phyloP scores from a whole-genome alignment of 2,113 vertebrate species.

The Argyrosomus japonicus region DNA sequence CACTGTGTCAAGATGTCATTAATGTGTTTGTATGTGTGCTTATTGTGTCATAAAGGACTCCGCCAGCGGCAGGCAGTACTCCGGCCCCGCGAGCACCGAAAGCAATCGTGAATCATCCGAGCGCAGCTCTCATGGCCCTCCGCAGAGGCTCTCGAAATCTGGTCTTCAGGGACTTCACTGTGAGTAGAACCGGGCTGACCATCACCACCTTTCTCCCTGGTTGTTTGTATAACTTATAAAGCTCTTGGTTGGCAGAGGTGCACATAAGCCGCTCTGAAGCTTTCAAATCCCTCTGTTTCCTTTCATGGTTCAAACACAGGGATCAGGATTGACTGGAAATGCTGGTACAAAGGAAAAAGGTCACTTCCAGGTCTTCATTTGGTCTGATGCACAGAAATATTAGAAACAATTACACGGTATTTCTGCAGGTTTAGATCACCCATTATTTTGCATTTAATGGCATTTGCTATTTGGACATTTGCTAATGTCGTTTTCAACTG shows the following conservation, averaged over 20 bases:
- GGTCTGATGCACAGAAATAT: neutral
- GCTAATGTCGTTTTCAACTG: neutral
- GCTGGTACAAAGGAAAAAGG: neutral
- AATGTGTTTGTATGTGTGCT: neutral
- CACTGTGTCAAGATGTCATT: neutral
- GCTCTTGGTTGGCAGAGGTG: neutral
- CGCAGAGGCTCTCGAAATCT: constrained; percentile 97
- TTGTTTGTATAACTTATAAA: constrained; percentile 18
- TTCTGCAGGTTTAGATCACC: neutral
- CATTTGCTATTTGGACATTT: too few species aligned
- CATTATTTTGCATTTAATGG: too few species aligned
- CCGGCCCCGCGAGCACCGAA: constrained; percentile 92
- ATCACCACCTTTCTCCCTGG: neutral
- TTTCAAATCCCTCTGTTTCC: constrained; percentile 9
- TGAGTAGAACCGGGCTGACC: constrained; percentile 81
- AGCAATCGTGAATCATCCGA: constrained; percentile 98
- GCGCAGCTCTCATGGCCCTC: constrained; percentile 98
- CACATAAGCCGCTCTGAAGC: constrained; percentile 7
- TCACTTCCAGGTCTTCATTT: neutral
- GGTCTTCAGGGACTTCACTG: constrained; percentile 99
- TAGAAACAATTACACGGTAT: neutral
- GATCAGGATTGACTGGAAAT: constrained; percentile 16
- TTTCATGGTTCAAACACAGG: constrained; percentile 11
- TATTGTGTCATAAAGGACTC: constrained; percentile 83
- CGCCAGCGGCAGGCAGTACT: constrained; percentile 84